Conservation (phyloP, 2,113 vertebrate genomes). For the Buteo buteo region DNA sequence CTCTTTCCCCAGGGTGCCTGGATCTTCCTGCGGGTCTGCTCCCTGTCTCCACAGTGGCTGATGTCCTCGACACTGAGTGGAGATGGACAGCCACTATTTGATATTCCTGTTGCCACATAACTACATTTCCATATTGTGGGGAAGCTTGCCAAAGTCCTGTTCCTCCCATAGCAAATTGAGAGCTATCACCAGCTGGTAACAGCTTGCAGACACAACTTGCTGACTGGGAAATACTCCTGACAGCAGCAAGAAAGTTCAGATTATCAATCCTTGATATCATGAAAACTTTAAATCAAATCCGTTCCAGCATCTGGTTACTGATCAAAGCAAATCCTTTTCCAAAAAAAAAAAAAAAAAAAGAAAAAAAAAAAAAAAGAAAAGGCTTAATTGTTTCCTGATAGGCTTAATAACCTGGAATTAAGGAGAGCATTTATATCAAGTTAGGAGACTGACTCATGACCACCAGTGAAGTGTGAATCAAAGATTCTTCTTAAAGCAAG, state of each 20-base stretch:
- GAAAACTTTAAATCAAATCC: slow-evolving; percentile 57
- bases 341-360: neutral
- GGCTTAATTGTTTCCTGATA: slow-evolving; percentile 19
- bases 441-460: neutral
- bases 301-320: slow-evolving; percentile 28
- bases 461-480: slow-evolving; percentile 20
- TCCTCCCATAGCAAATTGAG: slow-evolving; percentile 19
- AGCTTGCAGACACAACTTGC: slow-evolving; percentile 55
- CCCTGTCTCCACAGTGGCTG: neutral
- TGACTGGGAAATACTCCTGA: slow-evolving; percentile 59
- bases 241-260: slow-evolving; percentile 55
- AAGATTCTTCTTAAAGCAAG: neutral
- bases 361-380: neutral
- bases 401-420: slow-evolving; percentile 30
- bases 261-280: slow-evolving; percentile 58
- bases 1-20: neutral
- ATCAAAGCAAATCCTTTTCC: slow-evolving; percentile 44
- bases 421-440: neutral
- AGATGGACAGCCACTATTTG: neutral
- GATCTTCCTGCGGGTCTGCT: neutral
- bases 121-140: neutral
- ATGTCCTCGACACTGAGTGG: rapidly evolving
- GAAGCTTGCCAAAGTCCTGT: slow-evolving; percentile 43
- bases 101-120: neutral
- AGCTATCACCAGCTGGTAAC: slow-evolving; percentile 59